Evolutionary conservation across 2,888 invertebrate genomes (phyloP).

Genomic region (Hemistola chrysoprasaria): DNA sequence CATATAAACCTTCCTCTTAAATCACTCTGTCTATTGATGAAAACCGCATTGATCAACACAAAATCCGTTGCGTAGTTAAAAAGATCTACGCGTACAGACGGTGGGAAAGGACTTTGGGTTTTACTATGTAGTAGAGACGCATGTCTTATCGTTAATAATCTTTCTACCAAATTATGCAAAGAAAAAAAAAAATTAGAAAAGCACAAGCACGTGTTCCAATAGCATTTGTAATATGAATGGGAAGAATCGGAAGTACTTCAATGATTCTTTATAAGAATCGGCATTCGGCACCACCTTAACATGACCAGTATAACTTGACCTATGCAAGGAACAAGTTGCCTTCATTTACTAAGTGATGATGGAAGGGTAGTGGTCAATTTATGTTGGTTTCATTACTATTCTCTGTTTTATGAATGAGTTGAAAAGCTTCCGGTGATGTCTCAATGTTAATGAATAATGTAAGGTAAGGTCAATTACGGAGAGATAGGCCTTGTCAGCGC

Average conservation of each 20-base stretch:
- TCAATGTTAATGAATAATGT: neutral
- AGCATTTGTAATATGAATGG: neutral
- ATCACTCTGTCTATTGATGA: too few relatives aligned
- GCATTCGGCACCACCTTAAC: slow-evolving; percentile 12
- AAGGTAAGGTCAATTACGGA: neutral
- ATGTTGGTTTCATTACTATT: slow-evolving; percentile 10
- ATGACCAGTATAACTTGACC: slow-evolving; percentile 12
- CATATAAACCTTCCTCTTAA: too few relatives aligned
- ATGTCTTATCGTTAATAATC: too few relatives aligned
- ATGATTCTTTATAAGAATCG: neutral
- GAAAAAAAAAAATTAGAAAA: slow-evolving; percentile 37
- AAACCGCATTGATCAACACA: too few relatives aligned
- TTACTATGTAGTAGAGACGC: too few relatives aligned
- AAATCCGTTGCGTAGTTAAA: too few relatives aligned
- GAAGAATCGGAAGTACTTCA: too few relatives aligned
- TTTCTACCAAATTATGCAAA: neutral
- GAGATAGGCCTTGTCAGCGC: too few relatives aligned
- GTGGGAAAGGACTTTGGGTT: too few relatives aligned
- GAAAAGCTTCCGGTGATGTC: slow-evolving; percentile 27
- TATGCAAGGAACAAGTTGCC: slow-evolving; percentile 12
- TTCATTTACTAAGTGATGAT: neutral
- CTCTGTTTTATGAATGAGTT: slow-evolving; percentile 24
- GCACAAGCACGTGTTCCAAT: slow-evolving; percentile 47
- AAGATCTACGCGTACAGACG: too few relatives aligned
- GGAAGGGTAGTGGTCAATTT: slow-evolving; percentile 1